These are phyloP conservation scores for Beroe ovata DNA, from an alignment of 37 sponge, comb jelly and placozoan species.

Conservation along the genomic window DNA sequence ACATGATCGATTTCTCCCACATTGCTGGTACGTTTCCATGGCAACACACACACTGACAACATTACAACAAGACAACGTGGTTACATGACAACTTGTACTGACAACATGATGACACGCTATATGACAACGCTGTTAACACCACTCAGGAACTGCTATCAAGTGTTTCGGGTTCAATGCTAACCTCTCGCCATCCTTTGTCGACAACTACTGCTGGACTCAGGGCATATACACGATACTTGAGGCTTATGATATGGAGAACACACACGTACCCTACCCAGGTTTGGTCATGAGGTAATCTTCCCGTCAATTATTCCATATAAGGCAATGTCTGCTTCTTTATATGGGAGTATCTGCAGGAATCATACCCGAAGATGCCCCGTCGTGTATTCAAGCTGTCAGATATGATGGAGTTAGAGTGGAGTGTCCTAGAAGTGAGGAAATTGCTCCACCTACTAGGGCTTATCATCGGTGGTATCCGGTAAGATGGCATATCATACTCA, in stretches of 20 bases:
- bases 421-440: neutral
- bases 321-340: too few species aligned
- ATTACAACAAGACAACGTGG: too few species aligned
- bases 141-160: slow-evolving; percentile 27
- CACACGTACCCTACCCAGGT: neutral
- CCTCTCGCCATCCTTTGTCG: slow-evolving; percentile 10
- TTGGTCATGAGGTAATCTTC: too few species aligned
- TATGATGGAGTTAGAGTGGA: slow-evolving; percentile 12
- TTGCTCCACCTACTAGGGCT: neutral
- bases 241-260: slow-evolving; percentile 45
- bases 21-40: slow-evolving; percentile 41
- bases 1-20: neutral
- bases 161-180: neutral
- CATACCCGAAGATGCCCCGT: slow-evolving; percentile 8
- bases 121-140: too few species aligned
- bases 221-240: slow-evolving; percentile 13
- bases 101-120: too few species aligned
- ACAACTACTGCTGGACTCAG: slow-evolving; percentile 52
- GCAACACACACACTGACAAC: too few species aligned
- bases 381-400: neutral
- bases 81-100: too few species aligned
- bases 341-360: too few species aligned
- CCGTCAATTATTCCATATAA: too few species aligned
- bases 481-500: neutral
- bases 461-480: slow-evolving; percentile 20